Conservation (phyloP, 64 coral and sea anemone genomes). For the Orbicella faveolata region DNA sequence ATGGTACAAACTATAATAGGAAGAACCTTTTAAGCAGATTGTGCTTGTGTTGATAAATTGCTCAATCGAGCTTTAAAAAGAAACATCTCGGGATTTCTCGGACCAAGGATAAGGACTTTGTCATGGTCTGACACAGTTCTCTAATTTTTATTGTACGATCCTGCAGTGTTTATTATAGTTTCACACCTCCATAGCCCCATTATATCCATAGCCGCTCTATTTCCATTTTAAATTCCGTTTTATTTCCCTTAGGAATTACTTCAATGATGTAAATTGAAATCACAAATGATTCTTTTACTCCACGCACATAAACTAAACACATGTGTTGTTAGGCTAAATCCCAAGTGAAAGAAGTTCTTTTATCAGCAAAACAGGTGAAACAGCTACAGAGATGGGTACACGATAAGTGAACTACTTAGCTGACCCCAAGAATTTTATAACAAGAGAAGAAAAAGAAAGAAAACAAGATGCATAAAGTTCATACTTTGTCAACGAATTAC, state of each 20-base stretch:
- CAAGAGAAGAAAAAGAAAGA: background rate
- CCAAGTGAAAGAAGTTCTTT: background rate
- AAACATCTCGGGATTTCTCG: background rate
- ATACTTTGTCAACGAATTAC: background rate
- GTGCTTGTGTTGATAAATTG: background rate
- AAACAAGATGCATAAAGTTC: slow-evolving; percentile 2
- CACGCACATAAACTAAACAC: background rate
- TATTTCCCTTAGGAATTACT: slow-evolving; percentile 38
- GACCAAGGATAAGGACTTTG: too few relatives aligned
- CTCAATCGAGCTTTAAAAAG: background rate
- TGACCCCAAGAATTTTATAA: background rate
- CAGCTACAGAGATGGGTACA: background rate
- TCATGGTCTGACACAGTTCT: too few relatives aligned
- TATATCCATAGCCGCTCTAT: background rate
- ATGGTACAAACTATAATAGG: background rate
- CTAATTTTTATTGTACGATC: background rate
- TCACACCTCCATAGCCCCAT: background rate
- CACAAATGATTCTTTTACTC: background rate
- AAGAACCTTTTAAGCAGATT: background rate
- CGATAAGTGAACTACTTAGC: background rate
- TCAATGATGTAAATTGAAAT: slow-evolving; percentile 2
- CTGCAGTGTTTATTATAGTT: background rate
- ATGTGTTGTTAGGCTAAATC: background rate
- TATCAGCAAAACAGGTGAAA: background rate
- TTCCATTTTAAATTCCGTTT: background rate